Evolutionary conservation across 2,888 invertebrate genomes (phyloP).

Genomic region (Drosophila subsilvestris): DNA sequence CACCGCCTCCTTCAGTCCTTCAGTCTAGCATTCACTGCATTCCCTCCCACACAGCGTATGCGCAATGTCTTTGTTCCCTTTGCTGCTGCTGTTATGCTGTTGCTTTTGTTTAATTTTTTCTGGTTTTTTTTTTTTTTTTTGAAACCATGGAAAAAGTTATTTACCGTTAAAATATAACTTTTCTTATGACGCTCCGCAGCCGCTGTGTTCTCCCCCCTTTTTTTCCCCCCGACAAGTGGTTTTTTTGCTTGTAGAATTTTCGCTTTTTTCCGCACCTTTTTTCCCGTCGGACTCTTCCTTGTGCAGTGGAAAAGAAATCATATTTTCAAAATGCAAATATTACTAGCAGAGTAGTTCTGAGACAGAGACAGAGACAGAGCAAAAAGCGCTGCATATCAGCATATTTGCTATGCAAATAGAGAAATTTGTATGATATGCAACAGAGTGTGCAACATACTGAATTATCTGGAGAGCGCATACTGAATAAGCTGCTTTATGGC

Average conservation of each 20-base stretch:
- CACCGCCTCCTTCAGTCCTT: slow-evolving; percentile 5
- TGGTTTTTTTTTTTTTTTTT: slow-evolving; percentile 1
- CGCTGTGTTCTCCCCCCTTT: slow-evolving; percentile 26
- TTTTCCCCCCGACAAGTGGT: slow-evolving; percentile 58
- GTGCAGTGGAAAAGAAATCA: slow-evolving; percentile 27
- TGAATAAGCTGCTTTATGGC: neutral
- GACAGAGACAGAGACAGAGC: neutral
- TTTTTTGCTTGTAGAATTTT: slow-evolving; percentile 67
- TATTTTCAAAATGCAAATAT: slow-evolving; percentile 29
- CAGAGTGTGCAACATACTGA: slow-evolving; percentile 1
- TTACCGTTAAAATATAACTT: slow-evolving; percentile 67
- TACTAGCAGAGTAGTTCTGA: slow-evolving; percentile 7
- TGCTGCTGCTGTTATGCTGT: slow-evolving; percentile 19
- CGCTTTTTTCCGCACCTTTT: slow-evolving; percentile 36
- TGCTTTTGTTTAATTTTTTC: slow-evolving; percentile 5
- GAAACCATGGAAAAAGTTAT: slow-evolving; percentile 53
- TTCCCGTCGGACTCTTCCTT: neutral
- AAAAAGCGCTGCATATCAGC: slow-evolving; percentile 19
- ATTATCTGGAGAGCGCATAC: neutral
- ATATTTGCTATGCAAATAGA: slow-evolving; percentile 1
- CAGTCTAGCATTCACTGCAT: slow-evolving; percentile 22
- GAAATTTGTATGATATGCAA: neutral
- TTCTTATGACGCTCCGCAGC: slow-evolving; percentile 41
- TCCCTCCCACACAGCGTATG: slow-evolving; percentile 36
- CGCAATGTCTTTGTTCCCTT: slow-evolving; percentile 49